Percentiles rank a stretch among this genome's conserved stretches.
These are phyloP conservation scores for Rhagologus leucostigma DNA, from an alignment of 2,113 vertebrate genomes.

Conservation along the genomic window DNA sequence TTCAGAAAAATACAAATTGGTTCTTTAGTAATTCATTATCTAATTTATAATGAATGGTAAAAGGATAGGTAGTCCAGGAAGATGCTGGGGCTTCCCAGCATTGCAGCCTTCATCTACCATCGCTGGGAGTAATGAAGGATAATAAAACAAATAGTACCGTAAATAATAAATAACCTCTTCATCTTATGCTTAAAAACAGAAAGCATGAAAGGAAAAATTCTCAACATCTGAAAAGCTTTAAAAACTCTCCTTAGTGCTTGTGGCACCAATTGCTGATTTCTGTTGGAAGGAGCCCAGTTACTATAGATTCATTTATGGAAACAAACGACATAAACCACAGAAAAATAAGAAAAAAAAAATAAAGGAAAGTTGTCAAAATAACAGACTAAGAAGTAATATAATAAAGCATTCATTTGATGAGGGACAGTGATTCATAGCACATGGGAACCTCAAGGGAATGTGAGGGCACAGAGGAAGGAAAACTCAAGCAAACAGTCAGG, in stretches of 20 bases:
- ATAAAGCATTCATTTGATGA: not conserved
- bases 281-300: not conserved
- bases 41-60: conserved; percentile 68
- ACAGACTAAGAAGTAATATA: not conserved
- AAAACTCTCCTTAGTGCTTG: not conserved
- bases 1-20: conserved; percentile 35
- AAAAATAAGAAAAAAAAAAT: rapidly evolving
- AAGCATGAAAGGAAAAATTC: not conserved
- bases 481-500: not conserved
- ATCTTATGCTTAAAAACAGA: not conserved
- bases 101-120: not conserved
- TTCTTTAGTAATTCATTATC: conserved; percentile 63
- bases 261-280: not conserved
- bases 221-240: not conserved
- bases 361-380: not conserved
- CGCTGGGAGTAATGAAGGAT: not conserved
- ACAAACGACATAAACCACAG: not conserved
- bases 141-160: conserved; percentile 2
- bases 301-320: not conserved
- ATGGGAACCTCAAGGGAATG: not conserved
- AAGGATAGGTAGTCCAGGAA: conserved; percentile 59
- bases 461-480: not conserved
- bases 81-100: conserved; percentile 50
- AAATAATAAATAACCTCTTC: conserved; percentile 59
- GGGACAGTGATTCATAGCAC: not conserved